Evolutionary conservation across 2,113 vertebrate genomes (phyloP), one percentile per base, ranked within the genome.

Genomic region (Microtus oregoni): DNA sequence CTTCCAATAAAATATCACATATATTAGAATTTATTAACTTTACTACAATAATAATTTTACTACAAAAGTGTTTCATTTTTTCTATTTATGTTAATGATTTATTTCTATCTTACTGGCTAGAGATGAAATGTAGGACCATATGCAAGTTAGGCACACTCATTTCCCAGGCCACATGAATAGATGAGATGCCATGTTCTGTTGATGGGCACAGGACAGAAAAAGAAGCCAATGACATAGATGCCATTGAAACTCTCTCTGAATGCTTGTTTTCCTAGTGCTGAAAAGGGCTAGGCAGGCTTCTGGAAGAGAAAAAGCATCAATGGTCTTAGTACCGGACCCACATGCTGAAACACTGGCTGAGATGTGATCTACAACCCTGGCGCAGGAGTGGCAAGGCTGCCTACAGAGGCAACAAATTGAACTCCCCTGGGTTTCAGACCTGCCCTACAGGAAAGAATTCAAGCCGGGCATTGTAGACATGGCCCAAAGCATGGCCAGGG

Each of bases 121-220:
- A n/a, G 38, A 75, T 52, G 22, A 47, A 73, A 82, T 26, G 32
- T 47, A 89, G 77, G 77, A 15, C 7, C 38, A 50, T 14, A 24
- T 20, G 15, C 12, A 70, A 30, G 14, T 41, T 65, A 73, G 24
- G 86, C 38, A 82, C 19, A 17, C 24, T 32, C 24, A 12, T 11
- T 30, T 17, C 44, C 47, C 2, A n/a, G 94, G 35, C 3, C 73
- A 85, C 91, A 65, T 8, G 19, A 89, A 24, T 12, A 89, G 47
- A 35, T 89, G 82, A 95, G 55, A 73, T 50, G 82, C 87, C 20
- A 35, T 92, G 72, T 89, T 58, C 75, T 90, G 24, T 58, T 87
- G 70, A 76, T 87, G 26, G 67, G 32, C 61, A 55, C 5, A 24
- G 65, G 77, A 75, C 9, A 50, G 61, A 65, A 79, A n/a, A 38